A percentile compares a stretch with the other conserved stretches of the same genome.
Evolutionary conservation across 2,113 vertebrate species (phyloP).

Genomic region (Dunckerocampus dactyliophorus): DNA sequence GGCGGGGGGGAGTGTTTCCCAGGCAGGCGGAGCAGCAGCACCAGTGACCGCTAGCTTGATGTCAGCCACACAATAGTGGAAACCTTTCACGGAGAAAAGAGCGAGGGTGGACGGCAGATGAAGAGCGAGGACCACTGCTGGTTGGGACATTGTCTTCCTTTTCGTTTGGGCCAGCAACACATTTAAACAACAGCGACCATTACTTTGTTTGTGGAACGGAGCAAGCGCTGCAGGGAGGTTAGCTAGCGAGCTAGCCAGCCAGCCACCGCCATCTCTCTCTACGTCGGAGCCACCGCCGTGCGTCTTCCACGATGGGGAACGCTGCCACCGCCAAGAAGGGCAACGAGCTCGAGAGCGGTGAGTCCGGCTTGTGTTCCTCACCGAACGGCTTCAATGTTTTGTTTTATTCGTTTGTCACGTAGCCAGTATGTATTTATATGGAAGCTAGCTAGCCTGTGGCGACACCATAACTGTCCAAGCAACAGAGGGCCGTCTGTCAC

Average conservation of each 20-base stretch:
- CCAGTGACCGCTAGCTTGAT: conserved; percentile 67
- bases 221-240: conserved; percentile 41
- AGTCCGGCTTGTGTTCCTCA: conserved; percentile 53
- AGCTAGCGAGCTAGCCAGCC: conserved; percentile 51
- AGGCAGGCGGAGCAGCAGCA: conserved; percentile 28
- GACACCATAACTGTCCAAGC: neutral
- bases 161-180: neutral
- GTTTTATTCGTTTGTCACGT: neutral
- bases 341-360: conserved; percentile 95
- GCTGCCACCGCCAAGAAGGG: conserved; percentile 92
- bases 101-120: conserved; percentile 22
- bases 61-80: conserved; percentile 43
- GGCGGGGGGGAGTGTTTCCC: neutral
- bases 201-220: conserved; percentile 21
- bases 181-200: neutral
- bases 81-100: conserved; percentile 29
- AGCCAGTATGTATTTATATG: neutral
- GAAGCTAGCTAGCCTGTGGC: neutral
- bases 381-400: neutral
- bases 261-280: conserved; percentile 44
- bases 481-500: neutral
- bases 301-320: conserved; percentile 85
- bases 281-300: conserved; percentile 53
- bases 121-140: conserved; percentile 31
- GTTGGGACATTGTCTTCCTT: conserved; percentile 20